Percentiles rank a stretch among this genome's conserved stretches.
Conservation (phyloP, 2,888 invertebrate species). For the Endotricha flammealis region DNA sequence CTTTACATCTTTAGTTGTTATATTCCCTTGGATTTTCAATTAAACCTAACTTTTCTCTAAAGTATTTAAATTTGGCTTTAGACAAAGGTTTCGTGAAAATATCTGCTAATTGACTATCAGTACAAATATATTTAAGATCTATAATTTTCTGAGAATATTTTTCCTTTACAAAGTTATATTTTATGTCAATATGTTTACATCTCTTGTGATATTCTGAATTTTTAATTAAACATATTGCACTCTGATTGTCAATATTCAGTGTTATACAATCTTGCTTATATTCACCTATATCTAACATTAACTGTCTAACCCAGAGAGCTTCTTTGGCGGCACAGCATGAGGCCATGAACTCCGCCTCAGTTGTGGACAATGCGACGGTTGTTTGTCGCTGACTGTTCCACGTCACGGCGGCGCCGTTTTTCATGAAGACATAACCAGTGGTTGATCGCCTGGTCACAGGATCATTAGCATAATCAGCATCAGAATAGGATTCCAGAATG, state of each 20-base stretch:
- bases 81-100: too few species aligned
- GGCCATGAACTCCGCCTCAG: conserved; percentile 14
- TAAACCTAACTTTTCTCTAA: too few species aligned
- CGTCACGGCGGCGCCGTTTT: conserved; percentile 15
- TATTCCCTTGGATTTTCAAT: too few species aligned
- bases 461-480: conserved; percentile 19
- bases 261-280: conserved; percentile 1
- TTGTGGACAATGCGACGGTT: conserved; percentile 14
- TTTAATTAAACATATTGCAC: conserved; percentile 16
- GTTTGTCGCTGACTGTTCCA: conserved; percentile 14
- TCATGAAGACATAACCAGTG: conserved; percentile 14
- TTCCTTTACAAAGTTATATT: conserved; percentile 17
- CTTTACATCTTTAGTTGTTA: too few species aligned
- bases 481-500: conserved; percentile 11
- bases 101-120: conserved; percentile 10
- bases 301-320: not conserved
- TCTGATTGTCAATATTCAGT: conserved; percentile 14
- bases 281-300: not conserved
- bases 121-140: conserved; percentile 10
- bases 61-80: too few species aligned
- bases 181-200: conserved; percentile 18
- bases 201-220: conserved; percentile 14
- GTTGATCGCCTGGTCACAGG: conserved; percentile 9
- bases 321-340: not conserved
- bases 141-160: conserved; percentile 7